phyloP scores from a whole-genome alignment of 1,140 invertebrate genomes.

The Tetramorium alpestre region DNA sequence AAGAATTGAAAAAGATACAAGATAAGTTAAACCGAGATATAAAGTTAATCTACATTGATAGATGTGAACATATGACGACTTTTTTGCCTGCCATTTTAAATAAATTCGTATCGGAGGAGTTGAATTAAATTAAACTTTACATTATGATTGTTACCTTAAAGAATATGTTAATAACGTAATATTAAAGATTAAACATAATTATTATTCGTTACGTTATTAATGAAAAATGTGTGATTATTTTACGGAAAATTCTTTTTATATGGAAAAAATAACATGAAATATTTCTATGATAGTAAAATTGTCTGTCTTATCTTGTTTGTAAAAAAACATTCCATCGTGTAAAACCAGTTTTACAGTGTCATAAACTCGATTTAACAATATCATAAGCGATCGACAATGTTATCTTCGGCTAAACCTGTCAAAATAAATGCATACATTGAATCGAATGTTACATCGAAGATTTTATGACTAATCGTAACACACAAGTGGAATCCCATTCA shows the following conservation, averaged over 20 bases:
- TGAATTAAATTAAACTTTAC: background rate
- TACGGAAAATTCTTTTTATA: background rate
- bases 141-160: background rate
- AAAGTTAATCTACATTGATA: too few relatives aligned
- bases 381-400: background rate
- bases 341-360: conserved; percentile 21
- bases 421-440: conserved; percentile 10
- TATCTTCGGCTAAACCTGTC: conserved; percentile 4
- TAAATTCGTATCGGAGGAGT: background rate
- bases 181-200: background rate
- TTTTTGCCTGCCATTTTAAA: background rate
- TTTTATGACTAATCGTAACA: conserved; percentile 27
- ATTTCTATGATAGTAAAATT: background rate
- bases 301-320: background rate
- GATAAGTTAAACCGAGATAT: too few relatives aligned
- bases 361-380: conserved; percentile 21
- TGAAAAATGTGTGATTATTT: background rate
- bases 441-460: background rate
- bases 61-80: background rate
- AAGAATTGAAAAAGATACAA: too few relatives aligned
- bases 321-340: background rate
- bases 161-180: background rate
- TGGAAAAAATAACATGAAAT: background rate
- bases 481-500: background rate
- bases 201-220: background rate